phyloP scores from a whole-genome alignment of 2,888 invertebrate genomes.

The Pyralis farinalis region DNA sequence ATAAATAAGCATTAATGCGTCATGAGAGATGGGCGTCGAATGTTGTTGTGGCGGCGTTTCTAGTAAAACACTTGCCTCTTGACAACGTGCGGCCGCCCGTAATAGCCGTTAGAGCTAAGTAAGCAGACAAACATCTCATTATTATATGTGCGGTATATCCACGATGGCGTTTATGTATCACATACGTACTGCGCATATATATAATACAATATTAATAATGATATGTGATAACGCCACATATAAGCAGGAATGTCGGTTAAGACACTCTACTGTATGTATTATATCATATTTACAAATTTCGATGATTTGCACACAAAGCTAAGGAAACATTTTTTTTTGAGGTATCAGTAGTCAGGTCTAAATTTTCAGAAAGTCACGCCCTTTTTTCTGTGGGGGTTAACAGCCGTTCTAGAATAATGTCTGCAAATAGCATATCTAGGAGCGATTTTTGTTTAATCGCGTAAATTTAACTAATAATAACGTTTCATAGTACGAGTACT shows the following conservation, averaged over 20 bases:
- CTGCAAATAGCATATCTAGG: background rate
- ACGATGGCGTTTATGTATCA: conserved; percentile 16
- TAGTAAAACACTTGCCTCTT: conserved; percentile 82
- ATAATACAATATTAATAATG: conserved; percentile 1
- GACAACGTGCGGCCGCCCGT: conserved; percentile 78
- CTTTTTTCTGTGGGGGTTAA: conserved; percentile 23
- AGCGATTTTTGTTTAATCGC: background rate
- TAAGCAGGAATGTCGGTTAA: background rate
- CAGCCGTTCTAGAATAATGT: conserved; percentile 36
- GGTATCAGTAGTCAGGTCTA: conserved; percentile 6
- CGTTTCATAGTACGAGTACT: background rate
- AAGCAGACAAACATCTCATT: conserved; percentile 67
- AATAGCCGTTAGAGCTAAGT: conserved; percentile 79
- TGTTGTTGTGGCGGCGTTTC: conserved; percentile 64
- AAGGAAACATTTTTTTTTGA: conserved; percentile 16
- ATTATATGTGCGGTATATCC: conserved; percentile 31
- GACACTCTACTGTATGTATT: background rate
- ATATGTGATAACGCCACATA: background rate
- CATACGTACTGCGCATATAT: conserved; percentile 7
- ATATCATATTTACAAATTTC: conserved; percentile 13
- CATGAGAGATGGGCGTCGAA: conserved; percentile 75
- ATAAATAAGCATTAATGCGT: conserved; percentile 80
- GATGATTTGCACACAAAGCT: conserved; percentile 30
- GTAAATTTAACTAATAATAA: background rate
- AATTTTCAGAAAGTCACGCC: conserved; percentile 8